phyloP scores from a whole-genome alignment of 2,797 vertebrate species.

The Aphelocoma californica region DNA sequence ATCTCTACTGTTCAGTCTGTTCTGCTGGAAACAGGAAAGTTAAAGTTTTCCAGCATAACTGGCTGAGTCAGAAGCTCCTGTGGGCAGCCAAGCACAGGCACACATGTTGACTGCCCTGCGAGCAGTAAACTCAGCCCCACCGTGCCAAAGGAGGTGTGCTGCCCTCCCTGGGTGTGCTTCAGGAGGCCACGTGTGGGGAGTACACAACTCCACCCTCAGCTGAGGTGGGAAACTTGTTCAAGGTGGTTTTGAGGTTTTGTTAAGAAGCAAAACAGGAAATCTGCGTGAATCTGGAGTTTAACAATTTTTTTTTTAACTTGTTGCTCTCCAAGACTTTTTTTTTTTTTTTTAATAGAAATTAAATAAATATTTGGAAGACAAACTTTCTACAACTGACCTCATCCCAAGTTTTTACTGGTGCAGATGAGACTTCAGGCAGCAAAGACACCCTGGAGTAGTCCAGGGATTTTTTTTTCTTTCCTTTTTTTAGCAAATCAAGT shows the following conservation, averaged over 20 bases:
- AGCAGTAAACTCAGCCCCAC: neutral
- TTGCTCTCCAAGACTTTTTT: neutral
- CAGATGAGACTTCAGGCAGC: neutral
- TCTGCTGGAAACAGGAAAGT: neutral
- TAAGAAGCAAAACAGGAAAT: slow-evolving; percentile 68
- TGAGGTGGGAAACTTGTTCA: slow-evolving; percentile 49
- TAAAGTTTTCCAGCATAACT: neutral
- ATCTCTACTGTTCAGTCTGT: neutral
- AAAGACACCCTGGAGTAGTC: neutral
- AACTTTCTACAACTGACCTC: neutral
- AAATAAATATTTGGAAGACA: neutral
- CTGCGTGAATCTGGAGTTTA: slow-evolving; percentile 10
- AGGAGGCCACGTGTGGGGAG: neutral
- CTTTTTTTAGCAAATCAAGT: neutral
- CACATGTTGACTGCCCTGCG: neutral
- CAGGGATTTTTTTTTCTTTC: neutral
- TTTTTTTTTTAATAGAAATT: neutral
- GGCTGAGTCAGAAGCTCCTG: neutral
- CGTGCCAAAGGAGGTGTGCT: neutral
- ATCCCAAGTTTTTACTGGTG: neutral
- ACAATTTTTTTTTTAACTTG: neutral
- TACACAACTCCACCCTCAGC: slow-evolving; percentile 36
- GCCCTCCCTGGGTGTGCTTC: neutral
- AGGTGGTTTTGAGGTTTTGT: slow-evolving; percentile 68
- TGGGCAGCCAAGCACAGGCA: neutral